phyloP scores from a whole-genome alignment of 2,113 vertebrate genomes.

The Strix aluco region DNA sequence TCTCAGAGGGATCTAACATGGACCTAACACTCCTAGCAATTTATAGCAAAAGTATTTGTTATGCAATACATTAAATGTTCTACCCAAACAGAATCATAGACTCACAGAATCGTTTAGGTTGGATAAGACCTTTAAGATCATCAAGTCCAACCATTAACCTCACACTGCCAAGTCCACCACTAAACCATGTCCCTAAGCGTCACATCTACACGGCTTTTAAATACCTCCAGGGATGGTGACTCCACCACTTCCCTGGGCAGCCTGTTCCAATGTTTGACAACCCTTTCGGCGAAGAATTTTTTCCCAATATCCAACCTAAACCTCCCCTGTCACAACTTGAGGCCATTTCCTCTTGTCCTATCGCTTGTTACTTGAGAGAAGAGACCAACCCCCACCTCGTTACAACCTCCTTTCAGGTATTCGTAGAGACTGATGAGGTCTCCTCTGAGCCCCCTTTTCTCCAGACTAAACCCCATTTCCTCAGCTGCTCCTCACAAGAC shows the following conservation, averaged over 20 bases:
- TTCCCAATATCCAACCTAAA: background rate
- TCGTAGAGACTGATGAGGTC: accelerated
- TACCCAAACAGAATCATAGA: background rate
- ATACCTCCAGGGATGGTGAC: accelerated
- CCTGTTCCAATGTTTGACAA: accelerated
- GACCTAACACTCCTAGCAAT: background rate
- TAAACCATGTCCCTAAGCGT: background rate
- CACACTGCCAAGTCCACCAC: background rate
- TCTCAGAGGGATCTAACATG: background rate
- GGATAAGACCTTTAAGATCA: background rate
- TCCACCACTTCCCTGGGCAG: background rate
- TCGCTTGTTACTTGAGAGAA: background rate
- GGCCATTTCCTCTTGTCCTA: accelerated
- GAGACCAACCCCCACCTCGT: accelerated
- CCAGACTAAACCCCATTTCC: background rate
- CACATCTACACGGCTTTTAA: accelerated
- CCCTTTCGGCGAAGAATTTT: accelerated
- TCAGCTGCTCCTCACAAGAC: background rate
- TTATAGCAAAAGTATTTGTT: background rate
- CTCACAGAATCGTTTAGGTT: background rate
- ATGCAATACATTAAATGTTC: background rate
- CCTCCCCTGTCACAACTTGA: accelerated
- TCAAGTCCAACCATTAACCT: accelerated
- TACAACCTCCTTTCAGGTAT: background rate
- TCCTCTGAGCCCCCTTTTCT: background rate